These are phyloP conservation scores for Brachionus angularis DNA, from an alignment of 1,140 invertebrate genomes.

Conservation along the genomic window DNA sequence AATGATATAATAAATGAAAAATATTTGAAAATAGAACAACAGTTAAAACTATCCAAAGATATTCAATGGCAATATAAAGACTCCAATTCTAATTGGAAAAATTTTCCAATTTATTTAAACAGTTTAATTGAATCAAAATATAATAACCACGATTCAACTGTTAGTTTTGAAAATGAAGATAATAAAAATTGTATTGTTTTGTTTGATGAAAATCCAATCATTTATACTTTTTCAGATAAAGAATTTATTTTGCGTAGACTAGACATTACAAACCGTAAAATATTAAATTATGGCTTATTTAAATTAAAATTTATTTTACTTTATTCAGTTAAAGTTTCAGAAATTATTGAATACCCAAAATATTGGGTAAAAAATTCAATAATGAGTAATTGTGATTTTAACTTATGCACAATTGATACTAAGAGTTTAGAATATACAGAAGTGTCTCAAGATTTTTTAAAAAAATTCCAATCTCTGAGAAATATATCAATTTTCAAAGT, in stretches of 20 bases:
- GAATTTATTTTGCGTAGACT: background rate
- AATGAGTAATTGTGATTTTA: too few species aligned
- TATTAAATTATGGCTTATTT: background rate
- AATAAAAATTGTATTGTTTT: background rate
- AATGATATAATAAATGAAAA: background rate
- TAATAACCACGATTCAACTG: background rate
- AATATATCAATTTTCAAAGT: conserved; percentile 8
- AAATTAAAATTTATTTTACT: background rate
- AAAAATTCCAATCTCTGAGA: too few species aligned
- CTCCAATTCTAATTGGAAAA: background rate
- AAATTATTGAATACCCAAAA: background rate
- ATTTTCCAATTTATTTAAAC: conserved; percentile 20
- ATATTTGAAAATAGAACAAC: background rate
- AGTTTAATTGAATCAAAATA: conserved; percentile 17
- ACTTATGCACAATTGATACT: too few species aligned
- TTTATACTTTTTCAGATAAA: background rate
- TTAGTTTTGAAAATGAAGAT: background rate
- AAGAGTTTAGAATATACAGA: too few species aligned
- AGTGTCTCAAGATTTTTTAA: too few species aligned
- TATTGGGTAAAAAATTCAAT: too few species aligned
- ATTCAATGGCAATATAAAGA: conserved; percentile 33
- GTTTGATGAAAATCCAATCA: background rate
- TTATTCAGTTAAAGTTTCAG: background rate
- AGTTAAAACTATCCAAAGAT: background rate
- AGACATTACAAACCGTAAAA: conserved; percentile 6